Evolutionary conservation across 2,888 invertebrate genomes (phyloP).

Genomic region (Protodeltote pygarga): DNA sequence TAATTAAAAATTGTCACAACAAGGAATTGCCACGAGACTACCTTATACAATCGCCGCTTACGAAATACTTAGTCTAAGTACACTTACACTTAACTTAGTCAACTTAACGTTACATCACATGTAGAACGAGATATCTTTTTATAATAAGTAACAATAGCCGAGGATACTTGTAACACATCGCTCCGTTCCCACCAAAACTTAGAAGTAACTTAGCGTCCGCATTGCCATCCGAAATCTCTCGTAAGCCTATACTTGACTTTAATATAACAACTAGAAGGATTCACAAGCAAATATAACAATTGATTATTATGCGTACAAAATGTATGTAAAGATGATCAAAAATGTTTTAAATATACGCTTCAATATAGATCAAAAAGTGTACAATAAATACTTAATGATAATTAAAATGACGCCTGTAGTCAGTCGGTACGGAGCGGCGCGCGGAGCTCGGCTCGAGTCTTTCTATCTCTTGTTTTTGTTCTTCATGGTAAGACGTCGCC

Average conservation of each 20-base stretch:
- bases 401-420: slow-evolving; percentile 22
- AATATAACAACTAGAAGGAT: slow-evolving; percentile 48
- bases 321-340: slow-evolving; percentile 44
- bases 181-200: slow-evolving; percentile 65
- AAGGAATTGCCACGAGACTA: slow-evolving; percentile 79
- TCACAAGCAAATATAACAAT: slow-evolving; percentile 42
- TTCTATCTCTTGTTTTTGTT: slow-evolving; percentile 90
- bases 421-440: slow-evolving; percentile 63
- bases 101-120: slow-evolving; percentile 86
- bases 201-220: slow-evolving; percentile 37
- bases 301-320: slow-evolving; percentile 46
- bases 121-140: slow-evolving; percentile 81
- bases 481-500: slow-evolving; percentile 90
- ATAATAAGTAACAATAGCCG: slow-evolving; percentile 78
- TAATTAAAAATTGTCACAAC: slow-evolving; percentile 83
- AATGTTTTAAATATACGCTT: slow-evolving; percentile 29
- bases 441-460: slow-evolving; percentile 61
- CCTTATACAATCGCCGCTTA: slow-evolving; percentile 72
- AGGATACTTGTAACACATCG: slow-evolving; percentile 59
- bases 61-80: slow-evolving; percentile 68
- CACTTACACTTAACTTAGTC: slow-evolving; percentile 67
- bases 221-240: slow-evolving; percentile 40
- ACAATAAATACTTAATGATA: slow-evolving; percentile 44
- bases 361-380: slow-evolving; percentile 44
- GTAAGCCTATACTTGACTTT: slow-evolving; percentile 44